These are phyloP conservation scores for Charanyca ferruginea DNA, from an alignment of 2,888 invertebrate genomes.

Conservation along the genomic window DNA sequence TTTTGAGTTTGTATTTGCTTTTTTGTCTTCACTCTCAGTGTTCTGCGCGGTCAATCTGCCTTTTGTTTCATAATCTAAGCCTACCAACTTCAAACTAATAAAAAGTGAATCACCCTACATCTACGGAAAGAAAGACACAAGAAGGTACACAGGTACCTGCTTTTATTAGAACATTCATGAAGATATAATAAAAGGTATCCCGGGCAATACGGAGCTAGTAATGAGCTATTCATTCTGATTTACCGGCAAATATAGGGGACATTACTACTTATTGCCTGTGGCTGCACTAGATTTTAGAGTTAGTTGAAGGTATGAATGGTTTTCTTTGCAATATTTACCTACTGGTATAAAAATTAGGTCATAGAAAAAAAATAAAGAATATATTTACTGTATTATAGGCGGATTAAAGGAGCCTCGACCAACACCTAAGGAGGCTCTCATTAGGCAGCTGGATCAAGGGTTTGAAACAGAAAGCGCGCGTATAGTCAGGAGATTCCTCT, in stretches of 20 bases:
- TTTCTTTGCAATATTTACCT: not conserved
- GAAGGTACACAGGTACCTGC: not conserved
- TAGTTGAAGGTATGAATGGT: not conserved
- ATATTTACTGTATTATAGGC: no score
- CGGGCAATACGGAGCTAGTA: conserved; percentile 45
- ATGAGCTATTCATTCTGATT: conserved; percentile 58
- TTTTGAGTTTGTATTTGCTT: no score
- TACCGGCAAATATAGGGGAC: conserved; percentile 38
- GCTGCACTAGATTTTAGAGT: conserved; percentile 10
- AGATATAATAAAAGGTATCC: conserved; percentile 47
- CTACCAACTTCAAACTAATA: conserved; percentile 4
- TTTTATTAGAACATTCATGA: conserved; percentile 45
- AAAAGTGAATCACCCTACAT: conserved; percentile 11
- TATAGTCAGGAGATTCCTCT: no score
- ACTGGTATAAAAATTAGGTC: not conserved
- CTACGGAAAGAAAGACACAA: conserved; percentile 2
- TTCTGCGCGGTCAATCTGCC: no score
- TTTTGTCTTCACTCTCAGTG: no score
- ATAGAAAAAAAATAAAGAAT: no score
- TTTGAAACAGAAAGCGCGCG: no score
- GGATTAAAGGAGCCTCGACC: no score
- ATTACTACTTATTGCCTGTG: conserved; percentile 30
- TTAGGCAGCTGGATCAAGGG: no score
- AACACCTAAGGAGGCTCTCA: no score
- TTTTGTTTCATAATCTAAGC: no score